Base-by-base conservation (phyloP, 2,888 invertebrate genomes). In the Pasiphila rectangulata region DNA sequence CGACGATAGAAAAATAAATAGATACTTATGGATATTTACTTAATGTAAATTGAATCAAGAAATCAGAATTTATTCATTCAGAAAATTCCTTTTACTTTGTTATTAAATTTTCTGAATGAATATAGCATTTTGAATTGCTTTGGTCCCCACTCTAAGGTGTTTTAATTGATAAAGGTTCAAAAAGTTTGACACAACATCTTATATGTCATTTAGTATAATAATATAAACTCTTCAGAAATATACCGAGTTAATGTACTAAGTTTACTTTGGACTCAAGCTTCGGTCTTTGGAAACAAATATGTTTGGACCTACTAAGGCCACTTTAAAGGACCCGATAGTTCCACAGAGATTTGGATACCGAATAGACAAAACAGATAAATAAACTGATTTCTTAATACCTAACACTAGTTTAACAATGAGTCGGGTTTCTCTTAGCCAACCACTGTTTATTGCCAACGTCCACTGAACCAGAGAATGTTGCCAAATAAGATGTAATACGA, bases 1-100 rank as follows among this genome's bases (percentile, higher is more conserved):
- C 67, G 67, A 72, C 57, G 57, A 47, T 56, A 56, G 65, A 78
- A 77, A 75, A 82, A 83, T 83, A 84, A 84, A 83, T 82, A 83
- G 70, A 69, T 65, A 54, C 71, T 75, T 80, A 53, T 44, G 32
- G 42, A 54, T 42, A 71, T 72, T n/a, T n/a, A 72, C 64, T 72
- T 73, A 71, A 58, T 63, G 55, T 64, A 63, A 57, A n/a, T 30
- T 13, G 3, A 46, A 59, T 53, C 56, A 63, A 72, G 68, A 69
- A 69, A 65, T 63, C 64, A 54, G 39, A 43, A 20, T 20, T 10
- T 7, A 19, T 29, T 36, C 27, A 36, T 21, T 36, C 10, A n/a
- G 6, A 1, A 25, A 21, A 10, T 19, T 36, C 7, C n/a, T 12
- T 40, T 20, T 15, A 27, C 2, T 10, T 47, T 43, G 34, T 35